Evolutionary conservation across 2,113 vertebrate species (phyloP).

Genomic region (Chloropsis cyanopogon): DNA sequence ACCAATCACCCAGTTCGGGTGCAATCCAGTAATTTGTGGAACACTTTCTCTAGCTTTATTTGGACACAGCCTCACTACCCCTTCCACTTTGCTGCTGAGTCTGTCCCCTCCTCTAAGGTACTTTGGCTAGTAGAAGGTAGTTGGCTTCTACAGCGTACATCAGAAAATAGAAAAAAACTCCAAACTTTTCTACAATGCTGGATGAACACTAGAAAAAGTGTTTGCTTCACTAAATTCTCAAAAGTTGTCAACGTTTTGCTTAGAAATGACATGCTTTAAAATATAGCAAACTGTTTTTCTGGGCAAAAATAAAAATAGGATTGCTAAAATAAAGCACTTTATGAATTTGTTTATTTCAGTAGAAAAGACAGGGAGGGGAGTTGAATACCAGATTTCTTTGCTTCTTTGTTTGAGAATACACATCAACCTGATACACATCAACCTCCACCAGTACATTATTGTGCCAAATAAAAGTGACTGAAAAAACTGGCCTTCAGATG

Average conservation of each 20-base stretch:
- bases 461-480: not conserved
- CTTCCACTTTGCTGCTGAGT: not conserved
- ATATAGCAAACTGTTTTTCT: not conserved
- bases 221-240: not conserved
- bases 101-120: not conserved
- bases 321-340: not conserved
- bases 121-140: not conserved
- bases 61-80: accelerated
- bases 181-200: not conserved
- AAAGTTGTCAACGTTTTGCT: not conserved
- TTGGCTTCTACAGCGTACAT: not conserved
- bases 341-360: not conserved
- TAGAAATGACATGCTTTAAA: not conserved
- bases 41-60: not conserved
- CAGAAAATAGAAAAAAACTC: not conserved
- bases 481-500: not conserved
- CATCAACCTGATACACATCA: not conserved
- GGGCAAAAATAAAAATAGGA: not conserved
- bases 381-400: not conserved
- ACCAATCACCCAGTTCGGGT: not conserved
- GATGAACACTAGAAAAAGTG: not conserved
- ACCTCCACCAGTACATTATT: not conserved
- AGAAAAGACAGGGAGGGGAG: not conserved
- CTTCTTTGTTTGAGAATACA: not conserved
- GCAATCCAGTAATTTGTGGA: not conserved